Evolutionary conservation across 2,797 vertebrate genomes (phyloP), one percentile per base, ranked within the genome.

Genomic region (Lithobates sylvaticus): DNA sequence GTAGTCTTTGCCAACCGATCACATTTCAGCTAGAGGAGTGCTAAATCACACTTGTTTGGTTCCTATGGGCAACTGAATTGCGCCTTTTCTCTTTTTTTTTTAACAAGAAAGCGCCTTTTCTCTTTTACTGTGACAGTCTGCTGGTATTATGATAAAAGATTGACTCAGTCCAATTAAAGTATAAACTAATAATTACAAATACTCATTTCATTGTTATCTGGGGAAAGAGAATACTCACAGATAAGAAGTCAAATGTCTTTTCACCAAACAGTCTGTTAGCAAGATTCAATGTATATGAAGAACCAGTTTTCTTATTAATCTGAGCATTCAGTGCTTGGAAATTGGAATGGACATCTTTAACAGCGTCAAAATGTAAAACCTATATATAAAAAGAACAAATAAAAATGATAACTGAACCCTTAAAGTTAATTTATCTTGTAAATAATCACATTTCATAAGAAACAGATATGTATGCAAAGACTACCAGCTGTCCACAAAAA

Each of bases 251-350:
- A 76, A 92, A 95, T 0, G 94, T 96, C 34, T 95, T 94, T 88
- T 99, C 97, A 90, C 97, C 98, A 18, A 96, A 99, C 2, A 99
- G 93, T 16, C 95, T 95, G 77, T 94, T 99, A 86, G 97, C 98
- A 16, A 97, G 89, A 88, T 94, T 96, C 81, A 99, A 91, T 78
- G 94, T 91, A 84, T 96, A 97, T 15, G 54, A 65, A 0, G 95
- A 93, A 0, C 92, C 90, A 44, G 92, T 93, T 0, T 89, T 93
- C 7, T 94, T 95, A 92, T 96, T 97, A 89, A 99, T 94, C 7
- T 94, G 91, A 5, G 42, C 10, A 18, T 92, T 96, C 77, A 99
- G 94, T 0, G 84, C 70, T 88, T 94, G 93, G 86, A 99, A 97
- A 36, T 91, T 90, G 50, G 93, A 91, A 68, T 99, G 97, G 87